Evolutionary conservation across 2,113 vertebrate genomes (phyloP), one percentile per base, ranked within the genome.

Genomic region (Callaeas wilsoni): DNA sequence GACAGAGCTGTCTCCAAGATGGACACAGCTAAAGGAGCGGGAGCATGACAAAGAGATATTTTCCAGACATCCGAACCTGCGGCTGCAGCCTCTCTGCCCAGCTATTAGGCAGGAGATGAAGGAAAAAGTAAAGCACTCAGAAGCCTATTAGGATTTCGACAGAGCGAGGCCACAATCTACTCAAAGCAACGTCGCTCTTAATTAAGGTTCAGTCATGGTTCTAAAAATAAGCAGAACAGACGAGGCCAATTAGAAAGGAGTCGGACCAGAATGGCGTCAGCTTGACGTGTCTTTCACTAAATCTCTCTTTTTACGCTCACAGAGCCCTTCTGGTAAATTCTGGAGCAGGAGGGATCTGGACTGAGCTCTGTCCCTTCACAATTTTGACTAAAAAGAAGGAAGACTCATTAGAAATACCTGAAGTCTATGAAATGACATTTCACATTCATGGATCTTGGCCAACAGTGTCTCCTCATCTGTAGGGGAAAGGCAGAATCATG

Each of bases 171-270:
- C 75, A 67, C 79, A 92, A 94, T 93, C 94, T 89, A 74, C 94
- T 95, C 90, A 96, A 90, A 94, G 94, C 78, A 73, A 52, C 0
- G 80, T 96, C 89, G 2, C 75, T 88, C 92, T 85, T 84, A 77
- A 97, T 97, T 97, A 97, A 93, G 70, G 68, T 63, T 82, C 92
- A 94, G 90, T 79, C 93, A 73, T 46, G 92, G 76, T 59, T 90
- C 95, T 96, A 96, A 96, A 93, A 93, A 96, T 96, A 97, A 95
- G 80, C 76, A 56, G 60, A 96, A 87, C 59, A 80, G 93, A 95
- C 13, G 33, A 88, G 91, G 90, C 75, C 77, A 91, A 71, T 95
- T 83, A 95, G 59, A 84, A 91, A 92, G 80, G 70, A 87, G 84
- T 64, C 0, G 3, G 89, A 68, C 74, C 65, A 53, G 71, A 87